A percentile compares a stretch with the other conserved stretches of the same genome.
These are phyloP conservation scores for Alethe castanea DNA, from an alignment of 2,113 vertebrate genomes.

Conservation along the genomic window DNA sequence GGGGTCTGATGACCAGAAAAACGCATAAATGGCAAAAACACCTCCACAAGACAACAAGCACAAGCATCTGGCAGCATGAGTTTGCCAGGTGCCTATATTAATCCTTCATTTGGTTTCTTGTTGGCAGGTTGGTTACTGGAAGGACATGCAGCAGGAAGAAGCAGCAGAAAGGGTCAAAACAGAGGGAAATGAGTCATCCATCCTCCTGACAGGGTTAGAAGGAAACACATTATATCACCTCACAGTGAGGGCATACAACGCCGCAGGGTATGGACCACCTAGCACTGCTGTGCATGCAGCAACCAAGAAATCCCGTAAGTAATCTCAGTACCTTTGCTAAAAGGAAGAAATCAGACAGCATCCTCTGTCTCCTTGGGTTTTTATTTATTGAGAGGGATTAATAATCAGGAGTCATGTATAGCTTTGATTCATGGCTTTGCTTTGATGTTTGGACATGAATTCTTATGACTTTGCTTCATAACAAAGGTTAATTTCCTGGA, in stretches of 20 bases:
- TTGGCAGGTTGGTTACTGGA: constrained; percentile 90
- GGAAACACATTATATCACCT: constrained; percentile 88
- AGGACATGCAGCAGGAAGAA: constrained; percentile 87
- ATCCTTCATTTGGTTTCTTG: constrained; percentile 15
- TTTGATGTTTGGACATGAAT: constrained; percentile 24
- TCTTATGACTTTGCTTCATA: constrained; percentile 24
- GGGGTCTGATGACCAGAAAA: background rate
- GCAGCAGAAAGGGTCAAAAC: constrained; percentile 83
- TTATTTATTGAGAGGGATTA: background rate
- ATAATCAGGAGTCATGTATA: background rate
- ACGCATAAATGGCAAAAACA: background rate
- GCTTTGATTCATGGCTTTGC: constrained; percentile 12
- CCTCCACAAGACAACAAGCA: background rate
- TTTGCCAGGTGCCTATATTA: background rate
- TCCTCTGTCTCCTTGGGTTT: background rate
- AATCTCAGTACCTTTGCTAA: background rate
- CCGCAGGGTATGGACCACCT: constrained; percentile 89
- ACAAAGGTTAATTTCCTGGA: constrained; percentile 38
- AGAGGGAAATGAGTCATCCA: constrained; percentile 84
- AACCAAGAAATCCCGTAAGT: constrained; percentile 92
- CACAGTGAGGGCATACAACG: constrained; percentile 91
- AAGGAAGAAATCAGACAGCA: background rate
- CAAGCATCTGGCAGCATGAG: background rate
- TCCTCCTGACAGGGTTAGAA: constrained; percentile 86
- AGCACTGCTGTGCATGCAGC: constrained; percentile 76